These are phyloP conservation scores for Montipora cactus DNA, from an alignment of 64 coral and sea anemone genomes.

Conservation along the genomic window DNA sequence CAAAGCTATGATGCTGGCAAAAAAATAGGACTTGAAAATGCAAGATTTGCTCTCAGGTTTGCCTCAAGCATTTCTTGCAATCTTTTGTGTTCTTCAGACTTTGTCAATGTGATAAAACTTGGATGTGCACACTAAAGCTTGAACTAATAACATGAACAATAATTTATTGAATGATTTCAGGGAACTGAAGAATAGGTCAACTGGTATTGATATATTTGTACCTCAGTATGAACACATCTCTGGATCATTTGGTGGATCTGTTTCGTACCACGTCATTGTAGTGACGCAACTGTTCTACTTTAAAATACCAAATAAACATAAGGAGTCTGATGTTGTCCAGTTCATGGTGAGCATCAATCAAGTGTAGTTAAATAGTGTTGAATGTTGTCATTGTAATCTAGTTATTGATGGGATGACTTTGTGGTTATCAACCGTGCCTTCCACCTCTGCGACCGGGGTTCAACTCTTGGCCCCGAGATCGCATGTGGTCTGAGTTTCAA, in stretches of 20 bases:
- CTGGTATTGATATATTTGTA: conserved; percentile 91
- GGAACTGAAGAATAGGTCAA: conserved; percentile 93
- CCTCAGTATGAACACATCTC: conserved; percentile 84
- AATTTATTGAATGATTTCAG: conserved; percentile 22
- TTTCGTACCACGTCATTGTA: conserved; percentile 92
- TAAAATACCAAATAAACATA: conserved; percentile 90
- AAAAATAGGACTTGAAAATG: too few relatives aligned
- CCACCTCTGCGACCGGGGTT: too few relatives aligned
- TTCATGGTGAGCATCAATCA: conserved; percentile 74
- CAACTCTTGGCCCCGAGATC: too few relatives aligned
- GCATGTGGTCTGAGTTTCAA: too few relatives aligned
- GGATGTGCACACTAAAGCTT: background rate
- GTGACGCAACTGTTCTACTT: conserved; percentile 96
- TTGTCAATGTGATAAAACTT: background rate
- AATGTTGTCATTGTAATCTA: too few relatives aligned
- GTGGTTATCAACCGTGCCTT: too few relatives aligned
- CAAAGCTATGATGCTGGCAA: too few relatives aligned
- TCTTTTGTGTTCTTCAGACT: too few relatives aligned
- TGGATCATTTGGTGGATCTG: conserved; percentile 79
- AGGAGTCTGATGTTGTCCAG: conserved; percentile 98
- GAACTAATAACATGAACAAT: background rate
- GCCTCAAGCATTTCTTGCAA: too few relatives aligned
- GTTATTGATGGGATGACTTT: too few relatives aligned
- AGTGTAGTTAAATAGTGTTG: too few relatives aligned
- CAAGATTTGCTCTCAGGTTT: too few relatives aligned